phyloP scores from a whole-genome alignment of 2,113 vertebrate genomes.

The Athene cunicularia region DNA sequence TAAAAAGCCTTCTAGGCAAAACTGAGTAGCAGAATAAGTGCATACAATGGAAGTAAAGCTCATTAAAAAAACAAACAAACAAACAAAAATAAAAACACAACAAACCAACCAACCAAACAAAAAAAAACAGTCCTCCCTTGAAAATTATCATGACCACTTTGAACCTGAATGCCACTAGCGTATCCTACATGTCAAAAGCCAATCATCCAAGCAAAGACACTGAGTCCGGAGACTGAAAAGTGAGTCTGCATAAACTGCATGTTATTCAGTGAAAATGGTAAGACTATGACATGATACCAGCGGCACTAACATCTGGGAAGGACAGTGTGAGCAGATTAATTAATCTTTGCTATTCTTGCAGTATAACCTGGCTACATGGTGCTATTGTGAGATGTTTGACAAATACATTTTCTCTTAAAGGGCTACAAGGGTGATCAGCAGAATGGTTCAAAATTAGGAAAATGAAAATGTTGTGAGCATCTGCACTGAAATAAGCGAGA shows the following conservation, averaged over 20 bases:
- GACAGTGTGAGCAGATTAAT: not conserved
- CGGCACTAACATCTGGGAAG: not conserved
- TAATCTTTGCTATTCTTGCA: not conserved
- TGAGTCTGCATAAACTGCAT: not conserved
- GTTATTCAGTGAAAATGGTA: not conserved
- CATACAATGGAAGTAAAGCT: not conserved
- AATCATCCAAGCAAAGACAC: not conserved
- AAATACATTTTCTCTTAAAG: not conserved
- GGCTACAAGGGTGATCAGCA: not conserved
- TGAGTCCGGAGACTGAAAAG: not conserved
- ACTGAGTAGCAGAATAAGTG: not conserved
- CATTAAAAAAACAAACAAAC: not conserved
- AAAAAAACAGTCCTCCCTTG: not conserved
- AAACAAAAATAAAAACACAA: not conserved
- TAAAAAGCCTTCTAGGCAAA: not conserved
- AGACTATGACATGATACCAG: not conserved
- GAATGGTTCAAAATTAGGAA: not conserved
- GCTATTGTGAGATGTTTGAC: not conserved
- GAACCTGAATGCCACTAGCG: not conserved
- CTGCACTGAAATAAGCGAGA: not conserved
- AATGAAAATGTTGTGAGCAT: not conserved
- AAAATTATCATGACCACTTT: not conserved
- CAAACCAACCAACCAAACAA: no score
- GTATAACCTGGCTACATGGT: not conserved
- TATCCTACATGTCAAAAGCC: not conserved